Evolutionary conservation across 2,797 vertebrate genomes (phyloP), one percentile per base, ranked within the genome.

Genomic region (Arnoldichthys spilopterus): DNA sequence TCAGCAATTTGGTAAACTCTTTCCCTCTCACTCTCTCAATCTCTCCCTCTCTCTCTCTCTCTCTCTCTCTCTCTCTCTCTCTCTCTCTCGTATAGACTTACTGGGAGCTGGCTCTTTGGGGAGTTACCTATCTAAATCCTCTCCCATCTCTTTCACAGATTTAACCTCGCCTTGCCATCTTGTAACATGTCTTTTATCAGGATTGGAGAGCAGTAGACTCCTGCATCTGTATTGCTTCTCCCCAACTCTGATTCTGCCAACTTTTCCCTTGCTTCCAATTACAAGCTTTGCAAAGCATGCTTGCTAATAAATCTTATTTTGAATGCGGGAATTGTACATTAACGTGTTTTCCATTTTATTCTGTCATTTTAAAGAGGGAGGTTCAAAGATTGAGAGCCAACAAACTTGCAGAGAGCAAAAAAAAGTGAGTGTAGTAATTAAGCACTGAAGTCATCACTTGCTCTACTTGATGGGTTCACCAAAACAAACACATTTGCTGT

Each of bases 291-390:
- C 40, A 78, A 34, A 82, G 59, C 20, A 24, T 51, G 47, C 6
- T 64, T 66, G 16, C 74, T 86, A 81, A 80, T 56, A 74, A 81
- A 64, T 4, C 61, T 49, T 5, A 45, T 77, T 73, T 74, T 43
- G 28, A 34, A 75, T 72, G 32, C 30, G 9, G 28, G 56, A 76
- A 73, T 76, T 37, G 63, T 34, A n/a, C 45, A 71, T 72, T 49
- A 16, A 58, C 58, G 20, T 61, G 62, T 63, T 74, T 82, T 71
- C 61, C n/a, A 6, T 26, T 63, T 73, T 9, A 22, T 64, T 63
- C 26, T 22, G 28, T 16, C 45, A 18, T 51, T 47, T 58, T 80
- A 43, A 61, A 53, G 34, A 37, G 18, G 40, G 30, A 72, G 37
- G 45, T n/a, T 72, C 47, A 59, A 66, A 74, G 74, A 78, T 53